phyloP scores from a whole-genome alignment of 2,797 vertebrate genomes.

The Tokudaia tokunoshimensis region DNA sequence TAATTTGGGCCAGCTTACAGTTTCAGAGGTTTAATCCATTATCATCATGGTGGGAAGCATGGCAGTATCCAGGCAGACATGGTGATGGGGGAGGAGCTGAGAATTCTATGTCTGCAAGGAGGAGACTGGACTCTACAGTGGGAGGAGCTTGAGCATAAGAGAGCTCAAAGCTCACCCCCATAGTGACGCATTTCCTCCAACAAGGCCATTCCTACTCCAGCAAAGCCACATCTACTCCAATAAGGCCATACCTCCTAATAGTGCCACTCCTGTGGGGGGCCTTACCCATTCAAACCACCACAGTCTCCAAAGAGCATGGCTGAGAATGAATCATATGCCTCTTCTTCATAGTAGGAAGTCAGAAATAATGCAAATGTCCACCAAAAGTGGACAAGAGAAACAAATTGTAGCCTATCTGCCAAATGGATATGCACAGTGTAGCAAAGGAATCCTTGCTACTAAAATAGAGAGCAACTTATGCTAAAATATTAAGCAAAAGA shows the following conservation, averaged over 20 bases:
- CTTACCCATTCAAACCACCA: background rate
- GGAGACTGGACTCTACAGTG: background rate
- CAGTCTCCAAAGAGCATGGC: background rate
- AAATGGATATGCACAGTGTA: background rate
- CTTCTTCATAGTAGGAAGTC: background rate
- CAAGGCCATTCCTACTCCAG: background rate
- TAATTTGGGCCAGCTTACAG: background rate
- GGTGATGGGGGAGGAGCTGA: background rate
- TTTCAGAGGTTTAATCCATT: background rate
- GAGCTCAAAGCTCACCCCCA: background rate
- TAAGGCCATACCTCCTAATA: background rate
- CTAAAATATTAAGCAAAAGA: slow-evolving; percentile 33
- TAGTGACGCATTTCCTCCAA: background rate
- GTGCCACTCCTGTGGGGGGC: background rate
- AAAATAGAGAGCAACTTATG: background rate
- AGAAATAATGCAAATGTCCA: background rate
- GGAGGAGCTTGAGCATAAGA: background rate
- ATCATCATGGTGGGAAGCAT: background rate
- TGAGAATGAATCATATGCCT: background rate
- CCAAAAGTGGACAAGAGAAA: background rate
- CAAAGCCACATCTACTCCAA: background rate
- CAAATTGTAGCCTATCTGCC: background rate
- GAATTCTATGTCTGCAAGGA: background rate
- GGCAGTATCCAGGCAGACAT: background rate
- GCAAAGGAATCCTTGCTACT: background rate